Evolutionary conservation across 2,888 invertebrate genomes (phyloP), one percentile per base, ranked within the genome.

Genomic region (Endotricha flammealis): DNA sequence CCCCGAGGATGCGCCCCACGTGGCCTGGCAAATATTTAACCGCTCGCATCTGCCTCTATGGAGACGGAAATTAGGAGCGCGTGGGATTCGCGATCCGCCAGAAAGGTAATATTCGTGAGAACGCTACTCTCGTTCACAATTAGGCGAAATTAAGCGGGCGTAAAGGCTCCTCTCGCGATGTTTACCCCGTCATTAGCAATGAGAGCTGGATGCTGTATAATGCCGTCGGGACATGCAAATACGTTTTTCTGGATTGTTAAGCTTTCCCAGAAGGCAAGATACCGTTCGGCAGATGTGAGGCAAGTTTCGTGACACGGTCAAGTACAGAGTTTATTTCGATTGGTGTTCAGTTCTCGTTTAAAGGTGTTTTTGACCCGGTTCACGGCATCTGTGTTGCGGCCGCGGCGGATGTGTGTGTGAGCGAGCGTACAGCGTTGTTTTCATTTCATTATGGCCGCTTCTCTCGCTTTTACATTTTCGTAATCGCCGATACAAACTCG

Each of bases 311-410:
- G 83, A 83, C 82, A 81, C 79, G 81, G 82, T 81, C 82, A 80
- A 77, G 75, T 75, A 72, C 68, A 59, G 63, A 71, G 72, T 78
- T 75, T 76, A 76, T 80, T 82, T 78, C 74, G 79, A 78, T 73
- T 68, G 72, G 68, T 68, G 73, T 73, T 77, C 76, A 69, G 65
- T 74, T 78, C 74, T 76, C 69, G 75, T 75, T 72, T 77, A 77
- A 81, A 82, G 76, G 80, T 83, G 85, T 82, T 83, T 82, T 81
- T 79, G 82, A 82, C 83, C 83, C 81, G 82, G 76, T 81, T 77
- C 68, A 64, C 48, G 65, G 69, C 58, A 62, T 62, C 64, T 67
- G 66, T 64, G 65, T 58, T 53, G 62, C 54, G 56, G 28, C 32
- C 42, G 39, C 39, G 41, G 39, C 48, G 49, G 49, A 64, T 64